Conservation (phyloP, 2,113 vertebrate species). For the Cephalopholis sonnerati region DNA sequence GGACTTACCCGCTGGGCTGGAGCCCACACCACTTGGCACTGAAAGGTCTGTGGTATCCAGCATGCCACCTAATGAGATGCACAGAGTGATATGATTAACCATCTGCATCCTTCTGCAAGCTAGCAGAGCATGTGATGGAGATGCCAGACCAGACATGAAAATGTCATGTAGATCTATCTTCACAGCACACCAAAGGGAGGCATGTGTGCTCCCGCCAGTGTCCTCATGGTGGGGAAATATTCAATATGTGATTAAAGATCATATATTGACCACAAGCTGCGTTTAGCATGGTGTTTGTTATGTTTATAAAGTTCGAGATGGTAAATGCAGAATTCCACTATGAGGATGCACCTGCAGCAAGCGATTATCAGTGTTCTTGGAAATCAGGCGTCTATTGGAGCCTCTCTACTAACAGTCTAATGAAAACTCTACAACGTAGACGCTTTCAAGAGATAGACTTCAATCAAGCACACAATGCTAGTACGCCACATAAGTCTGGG, state of each 20-base stretch:
- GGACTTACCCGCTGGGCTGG: slow-evolving; percentile 91
- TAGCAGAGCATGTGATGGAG: slow-evolving; percentile 67
- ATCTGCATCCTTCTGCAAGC: slow-evolving; percentile 78
- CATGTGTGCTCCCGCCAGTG: slow-evolving; percentile 15
- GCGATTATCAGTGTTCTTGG: slow-evolving; percentile 13
- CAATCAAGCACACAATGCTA: slow-evolving; percentile 13
- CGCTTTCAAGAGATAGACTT: slow-evolving; percentile 9
- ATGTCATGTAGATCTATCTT: slow-evolving; percentile 70
- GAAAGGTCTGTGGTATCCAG: slow-evolving; percentile 89
- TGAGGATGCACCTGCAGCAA: slow-evolving; percentile 21
- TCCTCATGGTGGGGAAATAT: slow-evolving; percentile 35
- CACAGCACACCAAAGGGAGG: slow-evolving; percentile 42
- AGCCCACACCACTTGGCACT: slow-evolving; percentile 92
- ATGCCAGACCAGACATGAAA: slow-evolving; percentile 66
- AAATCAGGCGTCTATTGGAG: slow-evolving; percentile 16
- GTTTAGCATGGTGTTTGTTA: slow-evolving; percentile 25
- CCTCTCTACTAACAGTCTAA: not conserved
- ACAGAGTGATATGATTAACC: slow-evolving; percentile 82
- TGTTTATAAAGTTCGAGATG: slow-evolving; percentile 14
- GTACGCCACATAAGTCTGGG: not conserved
- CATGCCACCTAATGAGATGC: slow-evolving; percentile 90
- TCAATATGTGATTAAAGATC: slow-evolving; percentile 36
- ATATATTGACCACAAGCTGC: slow-evolving; percentile 23
- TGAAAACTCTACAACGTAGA: slow-evolving; percentile 16
- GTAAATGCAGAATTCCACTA: slow-evolving; percentile 4